Evolutionary conservation across 2,113 vertebrate species (phyloP).

Genomic region (human (Homo sapiens)): DNA sequence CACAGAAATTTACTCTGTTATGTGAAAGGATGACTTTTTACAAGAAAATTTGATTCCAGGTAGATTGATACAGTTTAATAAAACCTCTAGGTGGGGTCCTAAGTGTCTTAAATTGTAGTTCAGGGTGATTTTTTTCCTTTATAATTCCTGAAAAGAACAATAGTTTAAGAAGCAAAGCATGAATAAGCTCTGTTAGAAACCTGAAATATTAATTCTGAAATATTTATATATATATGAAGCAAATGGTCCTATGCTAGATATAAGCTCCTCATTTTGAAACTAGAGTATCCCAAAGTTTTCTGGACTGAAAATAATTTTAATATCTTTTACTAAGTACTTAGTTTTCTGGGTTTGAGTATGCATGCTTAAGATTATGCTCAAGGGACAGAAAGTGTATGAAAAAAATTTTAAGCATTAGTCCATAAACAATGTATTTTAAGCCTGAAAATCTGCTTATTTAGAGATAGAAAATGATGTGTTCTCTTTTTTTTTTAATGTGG

Average conservation of each 20-base stretch:
- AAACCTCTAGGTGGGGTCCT: conserved; percentile 16
- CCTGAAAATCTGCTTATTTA: conserved; percentile 34
- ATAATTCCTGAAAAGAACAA: conserved; percentile 27
- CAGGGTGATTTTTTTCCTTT: background rate
- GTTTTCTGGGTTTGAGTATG: background rate
- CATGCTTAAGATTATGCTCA: background rate
- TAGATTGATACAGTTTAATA: conserved; percentile 18
- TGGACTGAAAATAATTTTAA: conserved; percentile 38
- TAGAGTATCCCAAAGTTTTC: background rate
- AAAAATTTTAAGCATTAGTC: background rate
- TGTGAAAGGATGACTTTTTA: background rate
- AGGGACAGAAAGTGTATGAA: background rate
- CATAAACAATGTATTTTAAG: background rate
- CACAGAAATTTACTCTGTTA: background rate
- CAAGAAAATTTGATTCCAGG: background rate
- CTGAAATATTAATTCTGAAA: conserved; percentile 2
- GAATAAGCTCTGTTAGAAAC: background rate
- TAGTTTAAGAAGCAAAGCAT: conserved; percentile 48
- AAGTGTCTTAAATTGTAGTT: conserved; percentile 11
- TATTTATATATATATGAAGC: background rate
- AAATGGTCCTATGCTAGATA: background rate
- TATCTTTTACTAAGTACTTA: conserved; percentile 25
- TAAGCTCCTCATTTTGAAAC: conserved; percentile 34
- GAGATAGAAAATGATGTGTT: background rate
- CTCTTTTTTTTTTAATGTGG: background rate